Evolutionary conservation across 2,888 invertebrate genomes (phyloP), one percentile per base, ranked within the genome.

Genomic region (Dione juno): DNA sequence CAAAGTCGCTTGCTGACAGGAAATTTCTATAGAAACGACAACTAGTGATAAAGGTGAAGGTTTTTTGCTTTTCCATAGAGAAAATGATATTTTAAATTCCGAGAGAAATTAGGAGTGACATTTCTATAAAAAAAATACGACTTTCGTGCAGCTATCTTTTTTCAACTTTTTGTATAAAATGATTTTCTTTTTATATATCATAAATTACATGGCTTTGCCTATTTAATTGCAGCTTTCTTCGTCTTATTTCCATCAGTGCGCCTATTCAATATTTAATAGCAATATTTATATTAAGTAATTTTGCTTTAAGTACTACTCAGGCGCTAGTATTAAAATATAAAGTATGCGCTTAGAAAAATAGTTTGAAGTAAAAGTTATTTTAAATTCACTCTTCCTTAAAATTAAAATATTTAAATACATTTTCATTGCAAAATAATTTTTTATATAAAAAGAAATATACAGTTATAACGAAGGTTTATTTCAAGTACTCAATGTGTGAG

Each of bases 1-100:
- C 75, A 74, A 74, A 75, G 72, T 74, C 69, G 72, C 53, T 71
- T 61, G 54, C 69, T 67, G 71, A 70, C 74, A 70, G 72, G 71
- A 67, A 66, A 74, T 74, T 76, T 73, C 70, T 72, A 72, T 73
- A 64, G 70, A 61, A 53, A 61, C 58, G 69, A 61, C 68, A 70
- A 74, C 73, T 66, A 69, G 52, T 67, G 57, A 63, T 64, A 67
- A 67, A 66, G 50, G 53, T 59, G 45, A 45, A 52, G 50, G 50
- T 53, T 43, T 58, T 52, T 66, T 54, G 11, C 53, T 61, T 41
- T 41, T 50, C 21, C 52, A 43, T 28, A 35, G 35, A n/a, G 16
- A 53, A 43, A 54, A 57, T 58, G 16, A 19, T 61, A 61, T 66
- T 61, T 21, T 53, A 59, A 66, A 66, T 66, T 53, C 7, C 45